Base-by-base conservation (phyloP, 2,797 vertebrate species). In the Coregonus ussuriensis region DNA sequence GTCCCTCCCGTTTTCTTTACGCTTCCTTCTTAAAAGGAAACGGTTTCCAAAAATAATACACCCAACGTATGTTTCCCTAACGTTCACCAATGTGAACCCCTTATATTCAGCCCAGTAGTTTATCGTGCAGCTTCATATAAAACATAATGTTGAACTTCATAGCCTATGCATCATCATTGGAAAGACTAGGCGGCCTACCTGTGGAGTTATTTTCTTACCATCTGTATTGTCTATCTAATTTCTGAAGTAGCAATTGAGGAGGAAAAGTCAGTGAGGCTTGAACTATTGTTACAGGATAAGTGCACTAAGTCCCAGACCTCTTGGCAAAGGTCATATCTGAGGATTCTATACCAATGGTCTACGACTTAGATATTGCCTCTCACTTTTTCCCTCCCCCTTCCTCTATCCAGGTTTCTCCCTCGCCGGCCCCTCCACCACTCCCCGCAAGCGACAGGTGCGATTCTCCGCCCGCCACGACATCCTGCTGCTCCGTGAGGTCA, bases 381-480 rank as follows among this genome's bases (percentile, higher is more conserved):
- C 6, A 52, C 11, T 29, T 14, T 29, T 6, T 25, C 70, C 14
- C 5, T 29, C 13, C 51, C 35, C n/a, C 9, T 63, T 63, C n/a
- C 37, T 41, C 59, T 56, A 29, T 35, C 1, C 62, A 93, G 93
- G 92, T 21, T 95, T 91, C 78, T 91, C 91, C 47, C 83, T 94
- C 0, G 82, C 90, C 0, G 91, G 93, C 5, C 89, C 90, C 1
- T 92, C 92, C 21, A 83, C 91, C 3, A 88, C 90, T 1, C 92
- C 91, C n/a, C 88, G 94, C 35, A 95, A 95, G 87, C 88, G 93
- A 0, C 94, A 95, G 86, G 94, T 95, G 21, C 94, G 94, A 18
- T 95, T 95, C 76, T 95, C 94, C 3, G 94, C 94, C 0, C 91
- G 94, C 0, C 94, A 95, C 54, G 94, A 95, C 88, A 95, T 95